Base-by-base conservation (phyloP, 2,797 vertebrate genomes). In the Taeniopygia guttata region DNA sequence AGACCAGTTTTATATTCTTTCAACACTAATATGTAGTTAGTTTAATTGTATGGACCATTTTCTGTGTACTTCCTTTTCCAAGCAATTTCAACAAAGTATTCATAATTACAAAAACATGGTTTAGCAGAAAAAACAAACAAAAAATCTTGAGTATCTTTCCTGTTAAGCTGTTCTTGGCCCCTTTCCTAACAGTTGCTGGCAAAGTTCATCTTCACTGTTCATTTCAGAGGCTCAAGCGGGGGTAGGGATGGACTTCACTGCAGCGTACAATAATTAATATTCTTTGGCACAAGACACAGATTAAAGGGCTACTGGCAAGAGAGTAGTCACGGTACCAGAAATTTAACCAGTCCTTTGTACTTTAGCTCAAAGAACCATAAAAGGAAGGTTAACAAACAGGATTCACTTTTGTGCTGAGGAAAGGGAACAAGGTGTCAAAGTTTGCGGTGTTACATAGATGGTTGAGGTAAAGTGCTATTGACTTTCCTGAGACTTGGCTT, bases 71-170 rank as follows among this genome's bases (percentile, higher is more conserved):
- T 96, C 91, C 91, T 95, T 94, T 95, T 86, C 85, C 73, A 82
- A 69, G 77, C 63, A 88, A 88, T 95, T 94, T 76, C 80, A 94
- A 64, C 83, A 58, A 93, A 96, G 85, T 93, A 84, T 86, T 84
- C 77, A 76, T 92, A 95, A 93, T 91, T 94, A 91, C 60, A 60
- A 91, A 96, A 96, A 93, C 94, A 86, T 76, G 73, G 74, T 81
- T 90, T 91, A 93, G 72, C 76, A 88, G 87, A 89, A 96, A 91
- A 91, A 95, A 59, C 69, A 96, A 96, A 94, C 89, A 94, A 79
- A 89, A 96, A 95, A 38, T 86, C 45, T 62, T 78, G 73, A 67
- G 66, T 81, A 75, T 93, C 83, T 94, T 95, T 94, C 80, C 84
- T 91, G 69, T 77, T 84, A 82, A 78, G 34, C 68, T 93, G 66